phyloP scores from a whole-genome alignment of 2,888 invertebrate species.

The Tipula unca region DNA sequence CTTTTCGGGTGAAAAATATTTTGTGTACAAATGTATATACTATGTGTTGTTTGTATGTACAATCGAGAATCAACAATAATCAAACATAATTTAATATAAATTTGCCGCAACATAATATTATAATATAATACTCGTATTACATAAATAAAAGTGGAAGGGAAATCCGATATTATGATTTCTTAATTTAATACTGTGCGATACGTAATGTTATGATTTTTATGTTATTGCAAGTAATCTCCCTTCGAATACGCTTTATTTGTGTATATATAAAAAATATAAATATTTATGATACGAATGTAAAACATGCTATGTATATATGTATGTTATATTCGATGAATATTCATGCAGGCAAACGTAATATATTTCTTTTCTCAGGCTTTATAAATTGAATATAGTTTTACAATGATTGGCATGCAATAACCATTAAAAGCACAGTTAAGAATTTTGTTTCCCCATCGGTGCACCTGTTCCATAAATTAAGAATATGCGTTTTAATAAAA shows the following conservation, averaged over 20 bases:
- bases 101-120: background rate
- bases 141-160: background rate
- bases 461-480: no score
- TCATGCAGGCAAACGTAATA: no score
- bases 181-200: background rate
- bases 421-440: no score
- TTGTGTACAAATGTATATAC: no score
- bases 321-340: background rate
- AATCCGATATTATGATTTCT: background rate
- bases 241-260: background rate
- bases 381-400: no score
- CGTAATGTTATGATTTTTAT: background rate
- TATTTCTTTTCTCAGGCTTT: no score
- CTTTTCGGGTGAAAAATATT: background rate
- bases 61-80: background rate
- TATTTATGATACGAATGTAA: background rate
- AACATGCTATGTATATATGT: background rate
- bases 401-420: no score
- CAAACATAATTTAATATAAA: background rate
- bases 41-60: background rate
- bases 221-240: background rate
- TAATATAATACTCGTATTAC: no score
- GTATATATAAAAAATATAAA: no score
- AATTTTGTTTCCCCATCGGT: no score
- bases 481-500: no score